phyloP scores from a whole-genome alignment of 2,113 vertebrate genomes.

The Oryzias curvinotus region DNA sequence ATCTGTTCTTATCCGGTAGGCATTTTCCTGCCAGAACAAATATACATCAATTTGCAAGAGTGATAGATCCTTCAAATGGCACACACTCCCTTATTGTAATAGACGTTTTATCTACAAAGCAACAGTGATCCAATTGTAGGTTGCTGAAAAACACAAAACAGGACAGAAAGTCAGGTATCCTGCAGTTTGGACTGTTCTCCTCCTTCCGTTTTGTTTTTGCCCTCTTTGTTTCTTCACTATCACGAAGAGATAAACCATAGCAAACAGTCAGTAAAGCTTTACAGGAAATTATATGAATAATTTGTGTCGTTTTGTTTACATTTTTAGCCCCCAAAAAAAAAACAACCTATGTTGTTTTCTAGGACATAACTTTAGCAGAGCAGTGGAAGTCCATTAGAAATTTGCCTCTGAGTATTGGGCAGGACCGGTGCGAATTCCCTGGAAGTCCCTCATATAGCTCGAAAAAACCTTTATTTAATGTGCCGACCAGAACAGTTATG shows the following conservation, averaged over 20 bases:
- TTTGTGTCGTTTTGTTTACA: too few relatives aligned
- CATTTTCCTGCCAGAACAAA: constrained; percentile 75
- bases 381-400: too few relatives aligned
- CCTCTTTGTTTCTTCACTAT: constrained; percentile 3
- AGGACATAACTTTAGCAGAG: too few relatives aligned
- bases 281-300: too few relatives aligned
- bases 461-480: too few relatives aligned
- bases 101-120: constrained; percentile 36
- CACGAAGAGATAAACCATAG: constrained; percentile 64
- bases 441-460: too few relatives aligned
- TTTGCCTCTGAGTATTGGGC: too few relatives aligned
- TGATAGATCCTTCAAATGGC: constrained; percentile 73
- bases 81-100: constrained; percentile 54
- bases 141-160: constrained; percentile 25
- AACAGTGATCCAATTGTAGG: constrained; percentile 35
- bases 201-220: constrained; percentile 9
- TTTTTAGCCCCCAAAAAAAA: too few relatives aligned
- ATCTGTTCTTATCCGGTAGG: constrained; percentile 74
- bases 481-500: too few relatives aligned
- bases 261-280: too few relatives aligned
- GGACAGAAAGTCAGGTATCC: constrained; percentile 28
- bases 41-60: constrained; percentile 67
- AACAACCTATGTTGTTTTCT: too few relatives aligned
- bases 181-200: constrained; percentile 8
- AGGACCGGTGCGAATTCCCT: too few relatives aligned